Base-by-base conservation (phyloP, 2,113 vertebrate genomes). In the Atrichornis clamosus region DNA sequence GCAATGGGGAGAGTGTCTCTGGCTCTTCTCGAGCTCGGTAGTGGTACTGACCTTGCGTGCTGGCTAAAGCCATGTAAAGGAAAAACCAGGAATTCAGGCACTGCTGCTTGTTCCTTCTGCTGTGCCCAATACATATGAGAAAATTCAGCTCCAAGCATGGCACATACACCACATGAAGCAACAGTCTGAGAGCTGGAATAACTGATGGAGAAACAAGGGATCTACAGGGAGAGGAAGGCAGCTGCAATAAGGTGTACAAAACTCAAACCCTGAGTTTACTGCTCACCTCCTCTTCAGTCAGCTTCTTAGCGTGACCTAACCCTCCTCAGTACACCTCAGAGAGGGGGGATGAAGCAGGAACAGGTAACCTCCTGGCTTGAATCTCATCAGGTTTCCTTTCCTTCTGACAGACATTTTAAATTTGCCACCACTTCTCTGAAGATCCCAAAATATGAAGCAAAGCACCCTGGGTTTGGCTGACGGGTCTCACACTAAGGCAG, bases 11-110 rank as follows among this genome's bases (percentile, higher is more conserved):
- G 5, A 50, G 9, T 9, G 8, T 20, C 33, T 83, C 47, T 68
- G 35, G 2, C 13, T 75, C 42, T 89, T 74, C 35, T 56, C 0
- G 0, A 69, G 49, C 30, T 78, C 56, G 33, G 1, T 0, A 50
- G 26, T 5, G 13, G 7, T 22, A 47, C 24, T 65, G 53, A 58
- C n/a, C n/a, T 59, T 5, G 0, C 0, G 0, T 35, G 47, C 47
- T 28, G 33, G 35, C 20, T 60, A 42, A 15, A 60, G 18, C 33
- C 28, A 10, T 9, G 23, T 30, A 73, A 76, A 46, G 41, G 16
- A 64, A 95, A 93, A 58, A 2, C 35, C 44, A 52, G 21, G 16
- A 14, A 60, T 64, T 47, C 26, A 11, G 26, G 15, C 23, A 19
- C 22, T 59, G 14, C 37, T n/a, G n/a, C 30, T 74, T 77, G 19